Evolutionary conservation across 2,113 vertebrate species (phyloP).

Genomic region (Notiomystis cincta): DNA sequence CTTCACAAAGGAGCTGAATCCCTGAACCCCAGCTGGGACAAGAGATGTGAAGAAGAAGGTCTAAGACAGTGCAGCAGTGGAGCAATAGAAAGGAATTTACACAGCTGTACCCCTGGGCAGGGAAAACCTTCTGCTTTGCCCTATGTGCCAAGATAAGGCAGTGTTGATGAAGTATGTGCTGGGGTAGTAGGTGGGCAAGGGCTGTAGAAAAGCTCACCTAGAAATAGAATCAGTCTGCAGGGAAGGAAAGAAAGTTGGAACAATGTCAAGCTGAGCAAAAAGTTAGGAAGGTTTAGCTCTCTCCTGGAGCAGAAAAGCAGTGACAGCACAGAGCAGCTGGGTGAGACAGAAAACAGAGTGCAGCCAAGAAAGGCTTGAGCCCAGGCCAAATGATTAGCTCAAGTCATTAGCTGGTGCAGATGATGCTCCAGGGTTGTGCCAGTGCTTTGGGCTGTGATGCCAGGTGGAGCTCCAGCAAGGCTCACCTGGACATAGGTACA

Average conservation of each 20-base stretch:
- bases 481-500: not conserved
- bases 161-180: rapidly evolving
- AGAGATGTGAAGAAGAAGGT: not conserved
- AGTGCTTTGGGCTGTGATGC: not conserved
- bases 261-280: not conserved
- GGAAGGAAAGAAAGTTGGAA: not conserved
- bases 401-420: not conserved
- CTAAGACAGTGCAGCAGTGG: rapidly evolving
- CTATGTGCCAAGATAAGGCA: rapidly evolving
- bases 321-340: not conserved
- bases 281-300: not conserved
- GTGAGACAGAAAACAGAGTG: not conserved
- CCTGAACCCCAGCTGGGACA: rapidly evolving
- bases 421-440: rapidly evolving
- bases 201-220: not conserved
- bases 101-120: not conserved
- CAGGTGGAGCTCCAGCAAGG: not conserved
- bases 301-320: not conserved
- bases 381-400: not conserved
- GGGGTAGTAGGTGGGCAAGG: not conserved
- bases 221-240: not conserved
- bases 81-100: not conserved
- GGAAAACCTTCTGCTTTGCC: not conserved
- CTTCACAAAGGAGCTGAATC: not conserved
- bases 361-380: not conserved